Conservation (phyloP, 2,797 vertebrate species). For the Prionace glauca region DNA sequence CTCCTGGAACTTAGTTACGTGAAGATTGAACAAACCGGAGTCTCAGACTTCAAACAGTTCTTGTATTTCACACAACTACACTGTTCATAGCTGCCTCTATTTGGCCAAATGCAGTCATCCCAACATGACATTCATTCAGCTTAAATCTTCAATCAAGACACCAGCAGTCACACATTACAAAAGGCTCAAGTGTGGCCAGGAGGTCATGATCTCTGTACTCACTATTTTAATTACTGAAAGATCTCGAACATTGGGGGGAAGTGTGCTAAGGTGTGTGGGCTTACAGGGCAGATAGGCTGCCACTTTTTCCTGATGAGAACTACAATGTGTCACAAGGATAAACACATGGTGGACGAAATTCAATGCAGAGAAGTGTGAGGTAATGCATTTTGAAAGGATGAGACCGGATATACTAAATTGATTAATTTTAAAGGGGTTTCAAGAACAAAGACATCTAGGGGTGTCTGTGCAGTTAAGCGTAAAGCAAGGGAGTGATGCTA, state of each 20-base stretch:
- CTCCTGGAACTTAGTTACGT: background rate
- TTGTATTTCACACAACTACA: background rate
- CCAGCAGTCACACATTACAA: background rate
- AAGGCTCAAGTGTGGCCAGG: background rate
- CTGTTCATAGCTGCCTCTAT: background rate
- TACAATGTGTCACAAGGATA: background rate
- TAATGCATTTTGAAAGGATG: background rate
- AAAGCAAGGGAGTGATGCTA: background rate
- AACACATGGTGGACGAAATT: background rate
- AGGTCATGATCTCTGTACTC: background rate
- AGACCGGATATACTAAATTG: background rate
- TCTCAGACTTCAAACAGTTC: background rate
- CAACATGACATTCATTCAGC: background rate
- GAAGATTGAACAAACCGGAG: background rate
- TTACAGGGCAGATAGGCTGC: background rate
- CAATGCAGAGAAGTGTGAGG: background rate
- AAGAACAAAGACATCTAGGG: background rate
- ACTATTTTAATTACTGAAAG: background rate
- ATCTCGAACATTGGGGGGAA: background rate
- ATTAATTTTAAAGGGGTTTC: background rate
- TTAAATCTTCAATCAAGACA: slow-evolving; percentile 30
- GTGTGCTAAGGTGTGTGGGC: too few species aligned
- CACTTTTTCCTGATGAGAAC: background rate
- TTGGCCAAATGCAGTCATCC: background rate
- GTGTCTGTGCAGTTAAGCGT: background rate